Base-by-base conservation (phyloP, 2,888 invertebrate species). In the Protodeltote pygarga region DNA sequence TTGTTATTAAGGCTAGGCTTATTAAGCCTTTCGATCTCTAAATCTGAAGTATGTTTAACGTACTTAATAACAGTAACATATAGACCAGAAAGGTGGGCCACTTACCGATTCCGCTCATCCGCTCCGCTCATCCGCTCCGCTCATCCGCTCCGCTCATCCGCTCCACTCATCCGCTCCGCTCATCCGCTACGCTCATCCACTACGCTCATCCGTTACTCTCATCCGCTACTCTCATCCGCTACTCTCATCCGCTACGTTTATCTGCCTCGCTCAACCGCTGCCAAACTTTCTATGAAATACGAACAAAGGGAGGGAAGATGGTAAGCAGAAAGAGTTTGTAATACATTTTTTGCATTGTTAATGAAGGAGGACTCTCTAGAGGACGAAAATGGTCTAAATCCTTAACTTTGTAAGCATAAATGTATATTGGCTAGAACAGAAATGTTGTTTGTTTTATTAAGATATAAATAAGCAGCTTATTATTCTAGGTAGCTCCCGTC, bases 321-420 rank as follows among this genome's bases (percentile, higher is more conserved):
- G 9, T 33, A 41, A 47, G 38, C 34, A 44, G 23, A 63, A 67
- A 54, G 65, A 60, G 67, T 57, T 65, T 58, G 33, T 59, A 47
- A 62, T 48, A 60, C 40, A 41, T 52, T 63, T 47, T 54, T 55
- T 53, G 50, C 60, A 70, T 67, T 63, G 53, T 61, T 70, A 68
- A 65, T 64, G 63, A 60, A 48, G 21, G 14, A 53, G 40, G 35
- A 49, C 40, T 55, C 68, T 23, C 33, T 15, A 3, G 67, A 63
- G 59, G 27, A 28, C 35, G n/a, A 33, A 41, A 34, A 35, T 57
- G 37, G 38, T 25, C 39, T 17, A 58, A 61, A 52, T 52, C 55
- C 55, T 48, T 50, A 45, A 48, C 60, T 63, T 58, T 53, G 53
- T 64, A 64, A 61, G 49, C 53, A 60, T 70, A 58, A 66, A 70